These are phyloP conservation scores for Tupiocoris notatus DNA, from an alignment of 2,888 invertebrate species.

Conservation along the genomic window DNA sequence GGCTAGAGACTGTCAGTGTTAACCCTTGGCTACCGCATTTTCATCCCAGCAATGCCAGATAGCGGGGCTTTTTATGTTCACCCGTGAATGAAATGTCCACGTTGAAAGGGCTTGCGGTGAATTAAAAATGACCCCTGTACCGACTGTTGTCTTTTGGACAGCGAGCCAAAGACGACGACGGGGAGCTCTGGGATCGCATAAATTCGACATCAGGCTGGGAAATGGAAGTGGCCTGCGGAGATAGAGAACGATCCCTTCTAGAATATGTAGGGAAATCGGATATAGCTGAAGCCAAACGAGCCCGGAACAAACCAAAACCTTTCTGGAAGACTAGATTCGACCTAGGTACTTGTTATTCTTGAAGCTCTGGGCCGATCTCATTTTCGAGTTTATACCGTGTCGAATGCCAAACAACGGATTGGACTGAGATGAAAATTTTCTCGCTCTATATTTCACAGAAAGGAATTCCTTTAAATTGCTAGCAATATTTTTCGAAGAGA, in stretches of 20 bases:
- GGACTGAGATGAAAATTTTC: too few species aligned
- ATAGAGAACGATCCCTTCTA: neutral
- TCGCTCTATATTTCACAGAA: too few species aligned
- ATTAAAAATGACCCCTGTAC: neutral
- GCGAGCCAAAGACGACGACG: neutral
- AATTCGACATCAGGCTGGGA: neutral
- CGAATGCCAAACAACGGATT: too few species aligned
- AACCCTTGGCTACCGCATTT: too few species aligned
- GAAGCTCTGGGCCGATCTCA: too few species aligned
- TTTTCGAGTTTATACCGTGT: too few species aligned
- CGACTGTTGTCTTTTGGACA: neutral
- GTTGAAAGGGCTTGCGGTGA: neutral
- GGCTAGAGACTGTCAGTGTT: too few species aligned
- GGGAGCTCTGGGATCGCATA: neutral
- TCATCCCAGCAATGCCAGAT: neutral
- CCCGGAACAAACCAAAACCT: neutral
- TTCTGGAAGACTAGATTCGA: neutral
- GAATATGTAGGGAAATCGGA: neutral
- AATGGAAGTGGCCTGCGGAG: neutral
- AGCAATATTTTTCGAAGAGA: too few species aligned
- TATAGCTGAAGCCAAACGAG: neutral
- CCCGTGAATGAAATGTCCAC: neutral
- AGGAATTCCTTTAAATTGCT: too few species aligned
- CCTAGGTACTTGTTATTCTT: neutral
- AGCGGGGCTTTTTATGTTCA: neutral